Conservation (phyloP, 2,797 vertebrate species). For the Paedocypris micromegethes region DNA sequence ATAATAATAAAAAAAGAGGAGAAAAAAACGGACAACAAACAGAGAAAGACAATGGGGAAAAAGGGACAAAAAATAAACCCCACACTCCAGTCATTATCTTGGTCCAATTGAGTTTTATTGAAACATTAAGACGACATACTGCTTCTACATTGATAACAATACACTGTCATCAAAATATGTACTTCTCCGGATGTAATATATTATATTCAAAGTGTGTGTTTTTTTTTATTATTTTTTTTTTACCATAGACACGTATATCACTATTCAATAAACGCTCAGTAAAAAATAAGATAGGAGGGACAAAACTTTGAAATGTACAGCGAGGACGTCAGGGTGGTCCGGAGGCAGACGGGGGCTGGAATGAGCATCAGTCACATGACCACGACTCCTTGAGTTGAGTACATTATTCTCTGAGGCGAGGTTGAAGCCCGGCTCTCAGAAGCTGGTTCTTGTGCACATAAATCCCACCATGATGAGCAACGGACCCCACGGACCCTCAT, state of each 20-base stretch:
- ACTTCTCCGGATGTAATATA: slow-evolving; percentile 51
- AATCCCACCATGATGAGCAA: no score
- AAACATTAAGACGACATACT: slow-evolving; percentile 73
- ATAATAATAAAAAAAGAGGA: no score
- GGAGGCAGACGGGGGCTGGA: not conserved
- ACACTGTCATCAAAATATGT: slow-evolving; percentile 53
- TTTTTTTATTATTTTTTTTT: not conserved
- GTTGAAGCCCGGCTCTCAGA: not conserved
- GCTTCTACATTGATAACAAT: slow-evolving; percentile 66
- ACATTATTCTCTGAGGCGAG: slow-evolving; percentile 18
- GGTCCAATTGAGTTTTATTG: slow-evolving; percentile 74
- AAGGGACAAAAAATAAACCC: not conserved
- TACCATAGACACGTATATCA: slow-evolving; percentile 51
- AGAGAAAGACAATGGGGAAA: not conserved
- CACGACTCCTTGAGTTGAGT: slow-evolving; percentile 22
- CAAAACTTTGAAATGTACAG: slow-evolving; percentile 38
- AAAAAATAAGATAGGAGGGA: slow-evolving; percentile 41
- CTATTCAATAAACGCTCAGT: slow-evolving; percentile 37
- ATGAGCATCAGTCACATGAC: slow-evolving; percentile 3
- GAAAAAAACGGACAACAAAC: not conserved
- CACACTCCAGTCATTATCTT: slow-evolving; percentile 42
- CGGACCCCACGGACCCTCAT: slow-evolving; percentile 2
- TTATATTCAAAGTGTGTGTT: slow-evolving; percentile 49
- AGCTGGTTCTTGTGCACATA: no score
- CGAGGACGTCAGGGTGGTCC: not conserved